Conservation (phyloP, 2,888 invertebrate species). For the Conistra vaccinii region DNA sequence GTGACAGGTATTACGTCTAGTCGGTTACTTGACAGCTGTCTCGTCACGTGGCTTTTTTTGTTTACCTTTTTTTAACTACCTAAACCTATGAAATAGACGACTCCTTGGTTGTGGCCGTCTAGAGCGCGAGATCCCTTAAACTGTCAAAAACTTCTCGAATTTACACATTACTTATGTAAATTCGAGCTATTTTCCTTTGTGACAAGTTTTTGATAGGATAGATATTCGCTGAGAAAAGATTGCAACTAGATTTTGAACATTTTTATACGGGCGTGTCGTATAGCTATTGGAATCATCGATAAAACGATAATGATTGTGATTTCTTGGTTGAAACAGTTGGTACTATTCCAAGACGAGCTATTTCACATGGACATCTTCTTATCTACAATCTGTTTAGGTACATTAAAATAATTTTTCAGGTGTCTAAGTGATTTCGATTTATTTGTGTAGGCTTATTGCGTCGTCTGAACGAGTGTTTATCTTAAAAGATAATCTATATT, state of each 20-base stretch:
- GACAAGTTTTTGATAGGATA: background rate
- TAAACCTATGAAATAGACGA: too few relatives aligned
- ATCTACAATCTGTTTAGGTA: background rate
- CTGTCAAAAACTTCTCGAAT: background rate
- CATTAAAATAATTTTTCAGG: background rate
- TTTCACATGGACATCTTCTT: background rate
- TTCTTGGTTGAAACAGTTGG: background rate
- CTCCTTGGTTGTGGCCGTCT: too few relatives aligned
- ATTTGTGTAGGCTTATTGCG: background rate
- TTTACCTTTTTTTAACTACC: too few relatives aligned
- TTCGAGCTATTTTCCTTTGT: too few relatives aligned
- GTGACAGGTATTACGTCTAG: too few relatives aligned
- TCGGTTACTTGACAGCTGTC: too few relatives aligned
- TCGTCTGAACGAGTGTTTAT: slow-evolving; percentile 20
- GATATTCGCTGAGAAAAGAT: background rate
- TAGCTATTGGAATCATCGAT: background rate
- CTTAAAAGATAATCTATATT: slow-evolving; percentile 22
- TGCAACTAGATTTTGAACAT: too few relatives aligned
- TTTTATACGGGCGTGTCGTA: too few relatives aligned
- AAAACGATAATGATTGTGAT: too few relatives aligned
- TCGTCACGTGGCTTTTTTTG: too few relatives aligned
- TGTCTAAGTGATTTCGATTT: background rate
- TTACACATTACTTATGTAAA: too few relatives aligned
- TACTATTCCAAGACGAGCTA: background rate
- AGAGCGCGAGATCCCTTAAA: too few relatives aligned